Base-by-base conservation (phyloP, 2,113 vertebrate species). In the Herpailurus yagouaroundi region DNA sequence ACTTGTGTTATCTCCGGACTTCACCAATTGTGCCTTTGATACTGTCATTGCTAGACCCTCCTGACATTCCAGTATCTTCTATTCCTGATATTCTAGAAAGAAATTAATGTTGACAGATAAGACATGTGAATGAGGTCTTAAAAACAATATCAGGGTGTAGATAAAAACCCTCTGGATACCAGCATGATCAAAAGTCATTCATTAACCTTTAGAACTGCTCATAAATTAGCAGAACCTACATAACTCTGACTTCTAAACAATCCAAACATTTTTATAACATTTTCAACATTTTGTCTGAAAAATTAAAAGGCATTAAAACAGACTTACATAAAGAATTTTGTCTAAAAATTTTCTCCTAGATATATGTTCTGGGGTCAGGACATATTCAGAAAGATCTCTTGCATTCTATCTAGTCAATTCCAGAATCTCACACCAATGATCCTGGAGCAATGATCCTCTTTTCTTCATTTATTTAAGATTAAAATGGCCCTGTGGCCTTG, bases 381-480 rank as follows among this genome's bases (percentile, higher is more conserved):
- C 33, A 52, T 31, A 96, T 86, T 57, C 31, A 94, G 16, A 88
- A 89, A 50, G 12, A 81, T 50, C 19, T 91, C 66, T 77, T 97
- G 3, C 7, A 33, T 66, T 84, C 19, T 92, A 27, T 12, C 48
- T 69, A n/a, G 52, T 94, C 36, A 95, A 69, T 73, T 96, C 1
- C 29, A 94, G 76, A 93, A 77, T 83, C 63, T 92, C 36, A 91
- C 25, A 80, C 15, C 41, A 83, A 71, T 45, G 7, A 52, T 71
- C 16, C 57, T 88, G 27, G 16, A 79, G 2, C n/a, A 93, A 86
- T 12, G 1, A 68, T 7, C 77, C 23, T 86, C 50, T 87, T 85
- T 86, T 63, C 63, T 52, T 94, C 23, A 94, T 71, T 92, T 60
- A 50, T 79, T 96, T 92, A 89, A 81, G 41, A 82, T 94, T 88